Evolutionary conservation across 2,797 vertebrate species (phyloP).

Genomic region (Columba guinea): DNA sequence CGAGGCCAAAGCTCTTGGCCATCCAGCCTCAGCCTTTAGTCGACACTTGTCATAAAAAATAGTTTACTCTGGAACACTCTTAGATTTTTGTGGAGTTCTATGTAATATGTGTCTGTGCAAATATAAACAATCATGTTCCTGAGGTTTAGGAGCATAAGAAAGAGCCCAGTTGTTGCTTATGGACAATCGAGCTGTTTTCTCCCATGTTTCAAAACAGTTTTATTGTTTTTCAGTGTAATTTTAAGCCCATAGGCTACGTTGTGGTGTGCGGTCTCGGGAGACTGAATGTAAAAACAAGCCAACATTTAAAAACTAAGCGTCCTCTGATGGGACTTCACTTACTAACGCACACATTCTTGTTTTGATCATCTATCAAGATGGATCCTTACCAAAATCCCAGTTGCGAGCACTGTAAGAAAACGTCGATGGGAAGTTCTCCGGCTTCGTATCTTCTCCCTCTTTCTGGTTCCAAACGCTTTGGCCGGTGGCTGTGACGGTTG

Average conservation of each 20-base stretch:
- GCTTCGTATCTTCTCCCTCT: not conserved
- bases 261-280: not conserved
- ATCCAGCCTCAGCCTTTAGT: conserved; percentile 34
- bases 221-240: conserved; percentile 3
- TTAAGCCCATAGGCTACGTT: not conserved
- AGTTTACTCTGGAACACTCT: conserved; percentile 22
- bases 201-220: conserved; percentile 30
- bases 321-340: not conserved
- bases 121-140: not conserved
- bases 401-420: conserved; percentile 26
- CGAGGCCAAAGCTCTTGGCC: conserved; percentile 31
- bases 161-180: conserved; percentile 36
- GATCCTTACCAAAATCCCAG: not conserved
- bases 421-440: conserved; percentile 4
- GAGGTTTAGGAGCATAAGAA: not conserved
- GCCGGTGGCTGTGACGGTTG: not conserved
- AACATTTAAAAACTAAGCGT: not conserved
- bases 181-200: conserved; percentile 31
- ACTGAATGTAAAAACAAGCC: conserved; percentile 42
- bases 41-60: conserved; percentile 21
- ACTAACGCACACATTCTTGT: not conserved
- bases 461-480: not conserved
- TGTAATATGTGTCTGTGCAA: conserved; percentile 48
- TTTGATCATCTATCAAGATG: not conserved
- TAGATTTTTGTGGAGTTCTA: conserved; percentile 50